phyloP scores from a whole-genome alignment of 1,140 invertebrate species.

The Apis cerana region DNA sequence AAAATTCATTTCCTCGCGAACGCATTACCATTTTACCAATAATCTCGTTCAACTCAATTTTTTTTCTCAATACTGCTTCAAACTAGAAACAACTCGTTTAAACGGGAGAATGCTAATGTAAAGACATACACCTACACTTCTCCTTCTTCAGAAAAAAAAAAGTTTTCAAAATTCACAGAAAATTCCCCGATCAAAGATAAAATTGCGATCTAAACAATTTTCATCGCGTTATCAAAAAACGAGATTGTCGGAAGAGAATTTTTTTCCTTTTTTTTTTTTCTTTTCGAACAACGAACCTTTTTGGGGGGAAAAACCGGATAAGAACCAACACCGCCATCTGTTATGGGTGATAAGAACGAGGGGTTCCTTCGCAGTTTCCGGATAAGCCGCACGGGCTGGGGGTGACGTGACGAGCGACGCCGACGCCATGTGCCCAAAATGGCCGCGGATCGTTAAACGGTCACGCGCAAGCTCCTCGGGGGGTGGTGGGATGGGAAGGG shows the following conservation, averaged over 20 bases:
- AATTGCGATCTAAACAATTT: too few species aligned
- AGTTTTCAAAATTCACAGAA: neutral
- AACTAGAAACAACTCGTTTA: too few species aligned
- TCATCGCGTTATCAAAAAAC: neutral
- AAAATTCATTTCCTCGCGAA: too few species aligned
- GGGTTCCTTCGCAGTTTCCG: constrained; percentile 72
- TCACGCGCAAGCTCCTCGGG: constrained; percentile 69
- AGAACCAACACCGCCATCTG: constrained; percentile 74
- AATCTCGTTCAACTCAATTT: too few species aligned
- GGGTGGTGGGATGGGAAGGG: constrained; percentile 53
- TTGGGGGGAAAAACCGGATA: constrained; percentile 53
- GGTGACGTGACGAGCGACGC: constrained; percentile 70
- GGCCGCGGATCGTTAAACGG: constrained; percentile 71
- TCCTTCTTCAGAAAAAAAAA: neutral
- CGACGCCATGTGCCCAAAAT: constrained; percentile 75
- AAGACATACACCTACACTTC: too few species aligned
- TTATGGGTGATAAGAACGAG: constrained; percentile 72
- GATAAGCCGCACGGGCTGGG: constrained; percentile 70
- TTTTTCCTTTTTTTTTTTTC: neutral
- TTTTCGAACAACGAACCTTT: neutral
- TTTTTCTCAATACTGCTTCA: too few species aligned
- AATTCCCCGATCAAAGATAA: neutral
- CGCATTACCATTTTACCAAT: too few species aligned
- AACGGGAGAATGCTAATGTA: too few species aligned
- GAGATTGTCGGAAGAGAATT: neutral